Base-by-base conservation (phyloP, 23 tunicate genomes). In the Diplosoma virens region DNA sequence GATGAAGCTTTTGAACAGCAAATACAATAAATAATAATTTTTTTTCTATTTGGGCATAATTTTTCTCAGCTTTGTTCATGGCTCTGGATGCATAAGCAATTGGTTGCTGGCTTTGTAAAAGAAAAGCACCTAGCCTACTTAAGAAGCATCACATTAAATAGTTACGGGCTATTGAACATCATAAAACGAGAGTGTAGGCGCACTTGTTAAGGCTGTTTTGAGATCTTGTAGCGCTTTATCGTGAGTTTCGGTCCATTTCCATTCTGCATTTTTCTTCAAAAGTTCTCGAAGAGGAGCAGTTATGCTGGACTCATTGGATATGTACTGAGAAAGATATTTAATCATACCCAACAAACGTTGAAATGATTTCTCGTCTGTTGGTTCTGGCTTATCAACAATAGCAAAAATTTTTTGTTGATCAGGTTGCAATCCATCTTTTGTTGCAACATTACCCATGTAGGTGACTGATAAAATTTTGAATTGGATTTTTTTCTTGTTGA, bases 1-100 rank as follows among this genome's bases (percentile, higher is more conserved):
- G 81, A 25, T 76, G 68, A 34, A 76, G 58, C 33, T 76, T 76
- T 50, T 33, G 18, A 11, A 25, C 52, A 7, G 81, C 81, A 32
- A 76, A 76, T 2, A 76, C 81, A 31, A 76, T 30, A 1, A 69
- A 58, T 6, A 70, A 25, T 50, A 76, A 28, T 76, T 76, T 69
- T 58, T 76, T 76, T 50, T 76, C 81, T 11, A 76, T 76, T 32
- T 76, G 81, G 18, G 81, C 81, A 71, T 81, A 81, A 32, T 55
- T 81, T 25, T 20, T 26, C 30, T 79, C 65, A 29, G 84, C 74
- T 18, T 32, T 18, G 3, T 66, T 67, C 56, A 79, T 17, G 1
- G 84, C 32, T 29, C 84, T 24, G 6, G 83, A 78, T 4, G 59
- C 76, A 24, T 21, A 78, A 4, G 83, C 73, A 36, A 78, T 41